Conservation (phyloP, 2,888 invertebrate species). For the Phanerotoma sp. region DNA sequence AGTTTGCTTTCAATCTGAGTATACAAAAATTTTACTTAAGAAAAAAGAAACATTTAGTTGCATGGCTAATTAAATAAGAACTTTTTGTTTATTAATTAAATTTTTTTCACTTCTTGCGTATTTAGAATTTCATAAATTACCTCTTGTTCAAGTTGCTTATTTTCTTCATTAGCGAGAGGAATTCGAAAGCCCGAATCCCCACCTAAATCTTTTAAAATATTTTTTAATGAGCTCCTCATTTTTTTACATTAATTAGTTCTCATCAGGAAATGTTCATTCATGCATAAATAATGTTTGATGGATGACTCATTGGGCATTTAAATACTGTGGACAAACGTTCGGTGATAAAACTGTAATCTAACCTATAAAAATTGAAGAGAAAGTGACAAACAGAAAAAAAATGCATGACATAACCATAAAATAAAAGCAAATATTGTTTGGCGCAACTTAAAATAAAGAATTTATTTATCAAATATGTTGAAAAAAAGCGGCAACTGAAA, state of each 20-base stretch:
- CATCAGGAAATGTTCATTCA: not conserved
- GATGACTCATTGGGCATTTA: no score
- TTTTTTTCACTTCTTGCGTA: no score
- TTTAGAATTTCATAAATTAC: slow-evolving; percentile 45
- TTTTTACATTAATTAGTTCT: slow-evolving; percentile 4
- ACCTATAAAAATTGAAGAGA: no score
- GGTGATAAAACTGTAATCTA: no score
- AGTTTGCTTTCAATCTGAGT: slow-evolving; percentile 59
- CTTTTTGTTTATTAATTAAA: not conserved
- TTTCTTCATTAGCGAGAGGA: slow-evolving; percentile 77
- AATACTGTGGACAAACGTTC: no score
- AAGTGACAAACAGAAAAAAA: no score
- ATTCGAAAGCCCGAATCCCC: slow-evolving; percentile 77
- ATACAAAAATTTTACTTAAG: not conserved
- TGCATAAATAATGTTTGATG: no score
- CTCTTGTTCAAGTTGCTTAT: slow-evolving; percentile 62
- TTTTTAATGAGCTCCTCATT: slow-evolving; percentile 61
- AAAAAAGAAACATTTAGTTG: not conserved
- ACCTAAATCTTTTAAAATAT: slow-evolving; percentile 69
- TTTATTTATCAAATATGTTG: no score
- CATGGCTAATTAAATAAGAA: not conserved
- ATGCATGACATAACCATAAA: no score
- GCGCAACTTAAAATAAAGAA: no score
- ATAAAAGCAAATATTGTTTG: no score
- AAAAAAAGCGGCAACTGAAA: no score